Evolutionary conservation across 2,113 vertebrate species (phyloP), one percentile per base, ranked within the genome.

Genomic region (Serinus canaria): DNA sequence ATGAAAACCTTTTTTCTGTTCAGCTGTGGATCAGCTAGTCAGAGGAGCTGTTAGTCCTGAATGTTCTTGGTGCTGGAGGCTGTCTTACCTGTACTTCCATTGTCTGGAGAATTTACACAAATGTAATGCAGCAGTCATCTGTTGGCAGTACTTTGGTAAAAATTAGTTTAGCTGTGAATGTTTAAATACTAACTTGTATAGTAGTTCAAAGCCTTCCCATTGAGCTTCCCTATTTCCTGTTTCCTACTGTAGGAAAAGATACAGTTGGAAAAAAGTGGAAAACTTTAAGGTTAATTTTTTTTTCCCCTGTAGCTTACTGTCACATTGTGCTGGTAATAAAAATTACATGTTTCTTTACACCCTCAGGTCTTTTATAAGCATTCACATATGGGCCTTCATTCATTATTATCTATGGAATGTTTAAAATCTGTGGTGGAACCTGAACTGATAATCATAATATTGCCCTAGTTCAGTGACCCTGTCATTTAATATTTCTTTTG

Each of bases 321-420:
- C 7, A 37, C 6, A 27, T 78, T 76, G 9, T 92, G 9, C 35
- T 75, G 27, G 4, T 76, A 87, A 50, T 74, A 92, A 76, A 50
- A 80, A 13, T 14, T 13, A 4, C 0, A 0, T 31, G 3, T 62
- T 60, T 78, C 28, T 74, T 75, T 31, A 23, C 7, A n/a, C 33
- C 9, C 5, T 58, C 15, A 10, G 7, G 8, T 86, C 47, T 39
- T 76, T 91, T 91, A 31, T 30, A 73, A 49, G 8, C 79, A 83
- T 56, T 72, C 33, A 9, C 11, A 13, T 79, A 30, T 9, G 7
- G 13, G 8, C 13, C 23, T 62, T 55, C n/a, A 31, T 94, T 92
- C 46, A 30, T 73, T 69, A 27, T 16, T 22, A 14, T 56, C 28
- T 70, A 3, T 33, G 10, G 28, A 68, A 72, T 82, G 37, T 27